Base-by-base conservation (phyloP, 2,113 vertebrate species). In the Xiphias gladius region DNA sequence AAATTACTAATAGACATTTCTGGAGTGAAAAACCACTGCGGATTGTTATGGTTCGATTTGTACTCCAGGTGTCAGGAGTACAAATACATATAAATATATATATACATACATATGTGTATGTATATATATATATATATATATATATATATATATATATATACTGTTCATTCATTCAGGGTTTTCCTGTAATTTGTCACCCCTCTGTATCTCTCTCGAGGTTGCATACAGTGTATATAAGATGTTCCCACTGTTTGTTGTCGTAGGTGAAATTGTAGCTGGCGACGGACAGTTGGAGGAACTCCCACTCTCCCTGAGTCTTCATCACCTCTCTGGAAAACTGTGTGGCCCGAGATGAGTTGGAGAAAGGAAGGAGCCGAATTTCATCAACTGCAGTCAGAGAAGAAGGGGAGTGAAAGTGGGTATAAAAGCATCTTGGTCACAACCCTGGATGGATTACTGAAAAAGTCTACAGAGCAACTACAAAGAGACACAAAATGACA, bases 251-350 rank as follows among this genome's bases (percentile, higher is more conserved):
- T 19, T 0, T 32, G 0, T 64, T 7, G 0, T 70, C 7, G 0
- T 57, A 55, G 61, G 12, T 81, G 16, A 87, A 32, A 32, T 77
- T 92, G 39, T 0, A 0, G 48, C 16, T 82, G 78, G 8, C 1
- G 39, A 95, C 43, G 0, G 93, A 79, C 17, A 94, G 41, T 0
- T 89, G 72, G 28, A 93, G 80, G 54, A 95, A 95, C 39, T 94
- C 91, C 93, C 93, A 95, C 66, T 94, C 93, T 19, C 94, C 93
- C 77, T 94, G 93, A 12, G 82, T 73, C 79, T 35, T 61, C 41
- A 94, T 74, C 55, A 93, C 0, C 65, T 92, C 76, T 24, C 58
- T 35, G 30, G 92, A 90, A 69, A 86, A 93, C 79, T 94, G 83
- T 0, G 91, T 95, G 24, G 83, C 79, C 28, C 91, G 91, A 9